Conservation (phyloP, 2,113 vertebrate genomes). For the Antigone vipio region DNA sequence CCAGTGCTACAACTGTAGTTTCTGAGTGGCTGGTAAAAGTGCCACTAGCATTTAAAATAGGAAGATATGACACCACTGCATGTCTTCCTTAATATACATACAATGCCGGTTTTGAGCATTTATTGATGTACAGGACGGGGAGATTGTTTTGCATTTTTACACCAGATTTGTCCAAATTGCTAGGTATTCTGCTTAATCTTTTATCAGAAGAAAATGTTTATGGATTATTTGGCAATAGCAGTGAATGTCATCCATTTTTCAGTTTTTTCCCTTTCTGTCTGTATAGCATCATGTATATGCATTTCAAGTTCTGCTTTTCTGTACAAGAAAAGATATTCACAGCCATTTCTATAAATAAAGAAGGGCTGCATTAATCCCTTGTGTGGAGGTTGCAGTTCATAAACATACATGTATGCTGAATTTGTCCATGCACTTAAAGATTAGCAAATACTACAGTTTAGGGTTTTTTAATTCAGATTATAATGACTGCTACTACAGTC, state of each 20-base stretch:
- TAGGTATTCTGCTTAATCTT: background rate
- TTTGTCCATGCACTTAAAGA: background rate
- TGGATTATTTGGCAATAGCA: background rate
- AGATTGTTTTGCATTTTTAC: background rate
- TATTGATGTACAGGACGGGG: background rate
- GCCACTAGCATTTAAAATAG: background rate
- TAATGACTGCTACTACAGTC: background rate
- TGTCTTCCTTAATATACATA: background rate
- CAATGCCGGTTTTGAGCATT: background rate
- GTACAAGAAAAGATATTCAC: background rate
- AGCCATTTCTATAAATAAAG: background rate
- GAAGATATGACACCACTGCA: background rate
- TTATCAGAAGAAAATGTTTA: background rate
- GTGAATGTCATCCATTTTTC: background rate
- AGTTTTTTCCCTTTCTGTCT: background rate
- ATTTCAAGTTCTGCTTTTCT: background rate
- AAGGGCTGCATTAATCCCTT: background rate
- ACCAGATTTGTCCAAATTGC: background rate
- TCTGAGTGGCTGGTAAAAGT: background rate
- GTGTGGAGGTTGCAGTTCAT: background rate
- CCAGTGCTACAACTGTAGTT: background rate
- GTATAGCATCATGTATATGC: fast-evolving
- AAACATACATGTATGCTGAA: background rate
- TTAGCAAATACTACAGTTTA: background rate
- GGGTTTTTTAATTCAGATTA: background rate